Evolutionary conservation across 2,888 invertebrate species (phyloP), one percentile per base, ranked within the genome.

Genomic region (Euzophera pinguis): DNA sequence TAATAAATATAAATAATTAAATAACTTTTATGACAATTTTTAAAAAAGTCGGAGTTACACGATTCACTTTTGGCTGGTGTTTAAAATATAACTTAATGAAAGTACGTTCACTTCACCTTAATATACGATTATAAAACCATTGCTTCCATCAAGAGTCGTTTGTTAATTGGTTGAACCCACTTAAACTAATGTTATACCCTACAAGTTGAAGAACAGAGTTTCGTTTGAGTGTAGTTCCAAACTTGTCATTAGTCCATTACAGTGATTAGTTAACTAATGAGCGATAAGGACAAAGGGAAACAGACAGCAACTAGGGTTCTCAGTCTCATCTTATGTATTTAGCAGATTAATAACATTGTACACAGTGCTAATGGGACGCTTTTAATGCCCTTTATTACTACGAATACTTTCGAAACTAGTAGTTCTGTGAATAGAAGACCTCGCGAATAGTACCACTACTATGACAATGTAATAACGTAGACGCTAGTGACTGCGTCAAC

Each of bases 221-320:
- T 63, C 60, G 62, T 56, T 52, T 59, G 55, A 53, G 57, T 67
- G 70, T 72, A 77, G 75, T 78, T 78, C 63, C 61, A 71, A 79
- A 81, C 77, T 83, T 82, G 81, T 83, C 77, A 80, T 81, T 81
- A 78, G 76, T 84, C 87, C 80, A 86, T 87, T 85, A 85, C 72
- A 61, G 71, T 80, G 82, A 87, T 86, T 84, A 82, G 78, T 75
- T 64, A 63, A 53, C 57, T 62, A 58, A 62, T 51, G 57, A 55
- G 61, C 53, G 62, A 50, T 55, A 55, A 57, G 32, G 34, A 45
- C 45, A 32, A 45, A 32, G 32, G 22, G 32, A 39, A 9, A 3
- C 32, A 8, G 22, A 10, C 41, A 5, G 38, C 12, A 32, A 3
- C 22, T 32, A 45, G 32, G 45, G 45, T 29, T 45, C 32, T 32